These are phyloP conservation scores for Polyploca ridens DNA, from an alignment of 2,888 invertebrate species.

Conservation along the genomic window DNA sequence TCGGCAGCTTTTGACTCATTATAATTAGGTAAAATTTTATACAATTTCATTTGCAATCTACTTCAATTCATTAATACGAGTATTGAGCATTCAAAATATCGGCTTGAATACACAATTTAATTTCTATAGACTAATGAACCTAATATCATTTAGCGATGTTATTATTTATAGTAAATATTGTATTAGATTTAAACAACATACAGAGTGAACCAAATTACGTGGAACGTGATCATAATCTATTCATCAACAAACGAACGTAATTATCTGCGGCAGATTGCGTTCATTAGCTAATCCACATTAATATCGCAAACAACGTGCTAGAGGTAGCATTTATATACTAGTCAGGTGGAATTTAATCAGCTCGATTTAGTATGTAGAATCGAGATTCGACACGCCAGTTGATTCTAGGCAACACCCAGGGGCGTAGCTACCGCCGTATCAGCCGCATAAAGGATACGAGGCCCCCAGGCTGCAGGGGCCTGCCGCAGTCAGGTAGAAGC, in stretches of 20 bases:
- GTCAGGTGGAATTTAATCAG: background rate
- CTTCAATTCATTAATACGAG: background rate
- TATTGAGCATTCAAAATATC: background rate
- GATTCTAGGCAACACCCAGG: background rate
- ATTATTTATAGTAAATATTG: background rate
- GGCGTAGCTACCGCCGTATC: too few species aligned
- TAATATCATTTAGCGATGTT: background rate
- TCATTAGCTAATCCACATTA: conserved; percentile 45
- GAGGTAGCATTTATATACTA: background rate
- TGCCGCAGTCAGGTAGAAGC: too few species aligned
- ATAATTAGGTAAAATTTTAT: background rate
- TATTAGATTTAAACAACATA: background rate
- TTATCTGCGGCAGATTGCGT: conserved; percentile 34
- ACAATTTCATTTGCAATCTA: background rate
- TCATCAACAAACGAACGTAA: conserved; percentile 34
- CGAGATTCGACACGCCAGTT: background rate
- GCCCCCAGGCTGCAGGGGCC: too few species aligned
- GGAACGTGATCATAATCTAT: conserved; percentile 26
- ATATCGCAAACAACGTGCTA: conserved; percentile 35
- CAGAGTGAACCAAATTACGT: conserved; percentile 5
- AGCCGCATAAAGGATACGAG: too few species aligned
- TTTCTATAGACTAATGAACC: background rate
- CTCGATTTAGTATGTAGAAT: background rate
- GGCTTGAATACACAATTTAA: conserved; percentile 1
- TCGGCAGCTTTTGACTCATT: background rate